phyloP scores from a whole-genome alignment of 2,888 invertebrate genomes.

The Archips crataeganus region DNA sequence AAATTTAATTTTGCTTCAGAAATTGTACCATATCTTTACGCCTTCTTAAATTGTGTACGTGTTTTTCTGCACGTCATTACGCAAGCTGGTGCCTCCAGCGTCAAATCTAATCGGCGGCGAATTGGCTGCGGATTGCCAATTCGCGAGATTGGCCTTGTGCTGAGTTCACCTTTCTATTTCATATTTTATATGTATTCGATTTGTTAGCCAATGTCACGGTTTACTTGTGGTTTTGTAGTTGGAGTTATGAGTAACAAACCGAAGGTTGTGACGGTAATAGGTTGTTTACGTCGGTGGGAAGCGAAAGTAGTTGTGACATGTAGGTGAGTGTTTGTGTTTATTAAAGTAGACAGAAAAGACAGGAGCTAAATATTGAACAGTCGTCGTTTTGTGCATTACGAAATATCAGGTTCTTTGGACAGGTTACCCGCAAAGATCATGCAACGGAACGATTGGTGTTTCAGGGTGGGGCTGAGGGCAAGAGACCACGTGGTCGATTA shows the following conservation, averaged over 20 bases:
- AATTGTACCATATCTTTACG: background rate
- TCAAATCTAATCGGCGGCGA: slow-evolving; percentile 27
- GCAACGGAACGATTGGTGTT: too few relatives aligned
- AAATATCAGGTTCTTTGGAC: too few relatives aligned
- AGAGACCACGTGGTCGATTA: too few relatives aligned
- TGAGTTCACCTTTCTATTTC: background rate
- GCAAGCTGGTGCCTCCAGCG: slow-evolving; percentile 28
- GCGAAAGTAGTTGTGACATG: background rate
- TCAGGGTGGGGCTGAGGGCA: too few relatives aligned
- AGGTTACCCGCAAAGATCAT: too few relatives aligned
- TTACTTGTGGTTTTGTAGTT: slow-evolving; percentile 8
- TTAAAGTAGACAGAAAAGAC: too few relatives aligned
- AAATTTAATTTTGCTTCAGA: too few relatives aligned
- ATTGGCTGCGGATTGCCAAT: slow-evolving; percentile 26
- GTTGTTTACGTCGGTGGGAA: background rate
- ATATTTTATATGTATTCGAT: slow-evolving; percentile 8
- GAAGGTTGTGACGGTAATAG: background rate
- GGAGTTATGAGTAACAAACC: background rate
- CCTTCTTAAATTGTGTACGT: background rate
- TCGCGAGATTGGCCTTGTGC: slow-evolving; percentile 12
- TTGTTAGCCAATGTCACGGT: slow-evolving; percentile 4
- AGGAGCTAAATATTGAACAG: too few relatives aligned
- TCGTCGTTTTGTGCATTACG: too few relatives aligned
- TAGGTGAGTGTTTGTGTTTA: too few relatives aligned
- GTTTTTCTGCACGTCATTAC: slow-evolving; percentile 1